These are phyloP conservation scores for Cygnus atratus DNA, from an alignment of 2,113 vertebrate species.

Conservation along the genomic window DNA sequence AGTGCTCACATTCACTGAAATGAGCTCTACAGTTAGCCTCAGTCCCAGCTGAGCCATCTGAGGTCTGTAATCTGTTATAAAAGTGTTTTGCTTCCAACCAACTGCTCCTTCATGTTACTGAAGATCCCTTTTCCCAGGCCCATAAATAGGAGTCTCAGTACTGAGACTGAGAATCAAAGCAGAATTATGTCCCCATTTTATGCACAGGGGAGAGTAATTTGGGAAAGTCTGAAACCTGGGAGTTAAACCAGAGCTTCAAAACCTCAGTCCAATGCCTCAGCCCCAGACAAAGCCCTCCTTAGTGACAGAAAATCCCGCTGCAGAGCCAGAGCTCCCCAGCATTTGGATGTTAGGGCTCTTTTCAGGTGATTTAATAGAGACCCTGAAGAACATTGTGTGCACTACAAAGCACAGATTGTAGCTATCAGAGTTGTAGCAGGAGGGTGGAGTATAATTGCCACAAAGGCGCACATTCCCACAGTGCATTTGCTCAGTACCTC, in stretches of 20 bases:
- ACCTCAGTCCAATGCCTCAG: neutral
- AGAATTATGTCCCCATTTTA: neutral
- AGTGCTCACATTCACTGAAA: neutral
- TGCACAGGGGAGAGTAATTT: neutral
- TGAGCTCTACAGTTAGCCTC: neutral
- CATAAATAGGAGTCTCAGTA: neutral
- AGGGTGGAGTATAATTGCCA: constrained; percentile 26
- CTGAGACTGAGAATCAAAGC: neutral
- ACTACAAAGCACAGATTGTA: neutral
- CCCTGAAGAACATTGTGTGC: neutral
- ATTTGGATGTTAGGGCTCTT: neutral
- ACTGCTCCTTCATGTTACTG: neutral
- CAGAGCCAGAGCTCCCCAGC: neutral
- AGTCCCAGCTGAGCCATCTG: neutral
- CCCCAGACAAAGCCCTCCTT: neutral
- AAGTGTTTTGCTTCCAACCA: neutral
- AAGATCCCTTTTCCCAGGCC: neutral
- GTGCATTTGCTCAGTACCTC: neutral
- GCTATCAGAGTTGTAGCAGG: neutral
- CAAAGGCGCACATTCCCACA: neutral
- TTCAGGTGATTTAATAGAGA: neutral
- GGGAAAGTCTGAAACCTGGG: neutral
- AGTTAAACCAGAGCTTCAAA: neutral
- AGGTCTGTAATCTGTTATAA: neutral
- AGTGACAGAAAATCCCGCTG: neutral